phyloP scores from a whole-genome alignment of 2,888 invertebrate genomes.

The Chironomus tentans region DNA sequence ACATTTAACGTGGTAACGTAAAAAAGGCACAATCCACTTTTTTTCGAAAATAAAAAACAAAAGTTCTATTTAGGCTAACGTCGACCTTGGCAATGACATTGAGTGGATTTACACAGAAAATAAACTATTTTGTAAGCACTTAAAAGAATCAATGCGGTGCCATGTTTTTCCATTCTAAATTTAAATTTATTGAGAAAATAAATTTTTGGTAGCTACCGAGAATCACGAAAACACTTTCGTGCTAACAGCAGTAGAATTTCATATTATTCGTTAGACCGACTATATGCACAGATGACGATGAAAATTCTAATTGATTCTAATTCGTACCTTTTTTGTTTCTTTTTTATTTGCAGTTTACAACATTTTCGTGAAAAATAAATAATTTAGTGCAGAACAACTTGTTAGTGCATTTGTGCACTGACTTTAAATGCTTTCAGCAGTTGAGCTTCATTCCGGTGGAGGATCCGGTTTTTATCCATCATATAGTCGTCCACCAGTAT shows the following conservation, averaged over 20 bases:
- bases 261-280: neutral
- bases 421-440: slow-evolving; percentile 26
- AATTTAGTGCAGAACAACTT: neutral
- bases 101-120: neutral
- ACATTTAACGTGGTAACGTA: neutral
- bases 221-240: too few species aligned
- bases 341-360: neutral
- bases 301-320: neutral
- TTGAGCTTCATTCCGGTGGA: slow-evolving; percentile 21
- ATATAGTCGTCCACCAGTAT: slow-evolving; percentile 7
- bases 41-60: too few species aligned
- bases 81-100: slow-evolving; percentile 2
- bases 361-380: neutral
- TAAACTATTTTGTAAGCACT: slow-evolving; percentile 1
- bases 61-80: neutral
- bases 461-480: slow-evolving; percentile 7
- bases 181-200: neutral
- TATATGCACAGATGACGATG: neutral
- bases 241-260: neutral
- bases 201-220: too few species aligned
- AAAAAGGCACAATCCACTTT: neutral
- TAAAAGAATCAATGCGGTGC: neutral
- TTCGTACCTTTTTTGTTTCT: neutral
- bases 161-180: neutral
- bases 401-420: slow-evolving; percentile 5